Conservation (phyloP, 2,113 vertebrate genomes). For the Athene cunicularia region DNA sequence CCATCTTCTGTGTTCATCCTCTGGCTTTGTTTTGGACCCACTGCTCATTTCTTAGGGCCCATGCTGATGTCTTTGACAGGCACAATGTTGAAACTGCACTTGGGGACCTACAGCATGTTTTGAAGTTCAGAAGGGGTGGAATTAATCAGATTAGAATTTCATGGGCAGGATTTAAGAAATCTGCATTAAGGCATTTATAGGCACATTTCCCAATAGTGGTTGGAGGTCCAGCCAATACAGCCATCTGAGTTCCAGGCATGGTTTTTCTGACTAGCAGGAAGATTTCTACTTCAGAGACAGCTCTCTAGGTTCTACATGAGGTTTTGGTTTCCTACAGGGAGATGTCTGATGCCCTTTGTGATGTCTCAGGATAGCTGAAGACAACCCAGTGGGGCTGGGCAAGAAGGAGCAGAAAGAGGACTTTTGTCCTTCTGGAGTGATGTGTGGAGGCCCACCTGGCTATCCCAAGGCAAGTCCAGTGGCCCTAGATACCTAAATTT, state of each 20-base stretch:
- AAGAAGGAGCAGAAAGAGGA: background rate
- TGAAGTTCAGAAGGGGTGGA: background rate
- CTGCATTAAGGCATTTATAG: background rate
- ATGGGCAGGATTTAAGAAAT: background rate
- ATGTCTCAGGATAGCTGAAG: background rate
- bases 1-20: background rate
- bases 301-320: background rate
- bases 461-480: background rate
- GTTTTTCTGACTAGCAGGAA: background rate
- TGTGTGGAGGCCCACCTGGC: background rate
- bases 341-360: background rate
- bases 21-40: background rate
- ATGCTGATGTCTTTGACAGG: background rate
- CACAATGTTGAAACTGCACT: background rate
- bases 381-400: background rate
- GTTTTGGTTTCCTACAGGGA: background rate
- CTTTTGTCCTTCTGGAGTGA: background rate
- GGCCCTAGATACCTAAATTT: background rate
- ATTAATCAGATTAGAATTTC: background rate
- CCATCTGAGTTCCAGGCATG: background rate
- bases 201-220: background rate
- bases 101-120: background rate
- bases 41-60: background rate
- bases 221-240: background rate
- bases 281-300: background rate